These are phyloP conservation scores for Amblyopsis rosae DNA, from an alignment of 2,113 vertebrate genomes.

Conservation along the genomic window DNA sequence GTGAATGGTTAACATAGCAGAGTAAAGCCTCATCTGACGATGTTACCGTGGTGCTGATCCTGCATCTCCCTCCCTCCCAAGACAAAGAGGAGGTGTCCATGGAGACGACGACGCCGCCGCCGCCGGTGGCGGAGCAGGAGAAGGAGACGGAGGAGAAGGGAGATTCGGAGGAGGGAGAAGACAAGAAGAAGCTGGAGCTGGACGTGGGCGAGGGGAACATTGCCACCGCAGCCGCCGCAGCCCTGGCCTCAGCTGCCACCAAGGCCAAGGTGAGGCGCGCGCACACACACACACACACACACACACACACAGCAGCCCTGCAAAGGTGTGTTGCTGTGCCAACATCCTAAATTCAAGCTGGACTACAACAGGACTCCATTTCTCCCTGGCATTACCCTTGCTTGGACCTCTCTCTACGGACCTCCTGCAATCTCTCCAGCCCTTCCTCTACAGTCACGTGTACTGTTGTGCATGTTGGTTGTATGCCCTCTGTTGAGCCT, in stretches of 20 bases:
- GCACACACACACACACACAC: neutral
- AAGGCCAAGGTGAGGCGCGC: constrained; percentile 90
- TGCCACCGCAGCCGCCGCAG: constrained; percentile 94
- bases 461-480: no score
- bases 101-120: constrained; percentile 81
- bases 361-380: no score
- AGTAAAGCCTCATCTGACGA: neutral
- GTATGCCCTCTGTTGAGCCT: no score
- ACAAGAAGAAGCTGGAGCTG: constrained; percentile 85
- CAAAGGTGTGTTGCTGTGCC: neutral
- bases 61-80: constrained; percentile 11
- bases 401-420: no score
- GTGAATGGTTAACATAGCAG: no score
- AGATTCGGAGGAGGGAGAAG: constrained; percentile 79
- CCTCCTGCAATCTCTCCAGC: no score
- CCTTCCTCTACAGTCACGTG: no score
- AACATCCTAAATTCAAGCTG: neutral
- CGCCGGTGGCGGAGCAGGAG: constrained; percentile 86
- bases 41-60: neutral
- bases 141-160: constrained; percentile 87
- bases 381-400: no score
- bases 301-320: neutral
- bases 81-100: constrained; percentile 75
- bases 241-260: constrained; percentile 95
- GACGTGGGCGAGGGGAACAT: constrained; percentile 95